Conservation (phyloP, 2,888 invertebrate genomes). For the Drosophila mayaguana region DNA sequence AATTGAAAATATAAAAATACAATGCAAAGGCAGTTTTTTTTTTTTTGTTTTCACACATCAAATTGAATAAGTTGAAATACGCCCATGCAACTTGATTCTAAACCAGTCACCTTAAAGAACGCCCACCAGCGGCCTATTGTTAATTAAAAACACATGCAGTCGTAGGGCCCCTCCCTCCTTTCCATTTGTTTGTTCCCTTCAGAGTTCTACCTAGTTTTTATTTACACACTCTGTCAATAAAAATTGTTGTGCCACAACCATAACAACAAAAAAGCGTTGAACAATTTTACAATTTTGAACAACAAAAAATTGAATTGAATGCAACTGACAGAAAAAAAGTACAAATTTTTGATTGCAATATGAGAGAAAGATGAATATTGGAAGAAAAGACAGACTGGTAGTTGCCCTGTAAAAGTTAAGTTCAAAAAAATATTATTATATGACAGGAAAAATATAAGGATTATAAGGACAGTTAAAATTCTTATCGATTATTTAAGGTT, state of each 20-base stretch:
- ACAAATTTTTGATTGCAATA: slow-evolving; percentile 62
- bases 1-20: not conserved
- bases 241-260: slow-evolving; percentile 47
- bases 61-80: slow-evolving; percentile 9
- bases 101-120: slow-evolving; percentile 12
- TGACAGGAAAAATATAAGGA: no score
- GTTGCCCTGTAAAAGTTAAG: no score
- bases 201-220: slow-evolving; percentile 35
- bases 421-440: no score
- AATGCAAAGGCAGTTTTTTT: not conserved
- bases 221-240: slow-evolving; percentile 59
- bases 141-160: slow-evolving; percentile 56
- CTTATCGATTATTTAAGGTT: no score
- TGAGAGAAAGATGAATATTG: not conserved
- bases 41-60: not conserved
- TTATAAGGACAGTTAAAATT: no score
- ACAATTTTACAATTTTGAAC: slow-evolving; percentile 47
- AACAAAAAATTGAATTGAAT: slow-evolving; percentile 28
- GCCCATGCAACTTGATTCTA: slow-evolving; percentile 12
- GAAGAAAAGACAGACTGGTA: not conserved
- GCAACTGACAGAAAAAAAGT: slow-evolving; percentile 33
- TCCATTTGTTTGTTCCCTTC: not conserved
- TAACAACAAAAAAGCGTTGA: slow-evolving; percentile 33
- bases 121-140: slow-evolving; percentile 21
- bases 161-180: not conserved